Evolutionary conservation across 2,888 invertebrate genomes (phyloP), one percentile per base, ranked within the genome.

Genomic region (Caradrina kadenii): DNA sequence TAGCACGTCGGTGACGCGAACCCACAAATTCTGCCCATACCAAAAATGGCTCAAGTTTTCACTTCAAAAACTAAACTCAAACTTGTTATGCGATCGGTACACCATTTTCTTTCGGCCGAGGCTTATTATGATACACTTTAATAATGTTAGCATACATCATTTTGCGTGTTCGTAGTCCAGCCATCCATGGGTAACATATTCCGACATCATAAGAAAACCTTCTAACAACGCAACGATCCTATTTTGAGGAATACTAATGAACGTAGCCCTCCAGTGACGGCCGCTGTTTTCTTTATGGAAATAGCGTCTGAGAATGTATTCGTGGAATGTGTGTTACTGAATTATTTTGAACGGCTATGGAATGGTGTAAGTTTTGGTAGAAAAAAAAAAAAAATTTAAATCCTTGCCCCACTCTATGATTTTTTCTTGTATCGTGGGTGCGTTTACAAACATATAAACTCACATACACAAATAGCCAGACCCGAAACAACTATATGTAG

Each of bases 131-230:
- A 88, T 93, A 91, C 88, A 90, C 88, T 91, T 90, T 90, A 92
- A 88, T 91, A 90, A 92, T 86, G 91, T 92, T 87, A 88, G 91
- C 91, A 92, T 90, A 93, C 92, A 93, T 93, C 92, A 91, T 95
- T 93, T 93, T 93, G 88, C 89, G 87, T 90, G 87, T 88, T 81
- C 85, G 65, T n/a, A 86, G 93, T 90, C 92, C 92, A 88, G 88
- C 90, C 80, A 87, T 84, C 87, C 91, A 86, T 86, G 81, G 80
- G 63, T 84, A 87, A 90, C 91, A 91, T 91, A 87, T 81, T 70
- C 63, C 71, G 68, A 82, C 79, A 78, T 82, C 84, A 73, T 81
- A 88, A 87, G 86, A 87, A 89, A 85, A 87, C 82, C 82, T 84
- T 78, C 84, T 80, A 87, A 88, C 87, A 76, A 63, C 71, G 60